These are phyloP conservation scores for Heliothis virescens DNA, from an alignment of 1,140 invertebrate genomes.

Conservation along the genomic window DNA sequence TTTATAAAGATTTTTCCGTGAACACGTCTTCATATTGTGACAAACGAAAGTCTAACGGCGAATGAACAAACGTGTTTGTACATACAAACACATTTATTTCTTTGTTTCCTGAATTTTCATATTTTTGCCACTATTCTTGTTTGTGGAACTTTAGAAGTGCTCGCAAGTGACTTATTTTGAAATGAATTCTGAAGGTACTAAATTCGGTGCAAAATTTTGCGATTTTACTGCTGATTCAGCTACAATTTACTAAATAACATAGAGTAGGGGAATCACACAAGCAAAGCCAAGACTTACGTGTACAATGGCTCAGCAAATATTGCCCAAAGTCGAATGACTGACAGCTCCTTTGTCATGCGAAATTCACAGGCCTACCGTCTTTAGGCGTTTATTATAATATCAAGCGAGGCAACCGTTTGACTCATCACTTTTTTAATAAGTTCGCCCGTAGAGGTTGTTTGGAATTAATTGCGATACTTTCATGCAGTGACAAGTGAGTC, in stretches of 20 bases:
- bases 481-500: slow-evolving; percentile 10
- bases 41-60: slow-evolving; percentile 30
- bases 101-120: slow-evolving; percentile 29
- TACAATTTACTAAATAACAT: background rate
- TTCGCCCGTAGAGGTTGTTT: slow-evolving; percentile 42
- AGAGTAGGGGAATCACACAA: slow-evolving; percentile 3
- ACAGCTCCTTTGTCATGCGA: slow-evolving; percentile 75
- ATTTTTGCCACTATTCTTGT: slow-evolving; percentile 23
- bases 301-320: slow-evolving; percentile 71
- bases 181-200: background rate
- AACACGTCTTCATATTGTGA: slow-evolving; percentile 18
- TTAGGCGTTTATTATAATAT: slow-evolving; percentile 67
- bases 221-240: background rate
- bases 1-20: slow-evolving; percentile 34
- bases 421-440: slow-evolving; percentile 62
- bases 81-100: slow-evolving; percentile 33
- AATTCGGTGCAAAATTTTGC: background rate
- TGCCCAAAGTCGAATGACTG: slow-evolving; percentile 71
- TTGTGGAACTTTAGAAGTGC: background rate
- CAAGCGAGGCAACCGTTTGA: slow-evolving; percentile 63
- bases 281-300: slow-evolving; percentile 61
- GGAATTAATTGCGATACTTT: slow-evolving; percentile 39
- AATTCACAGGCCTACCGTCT: slow-evolving; percentile 63
- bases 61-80: slow-evolving; percentile 35
- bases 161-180: too few relatives aligned